phyloP scores from a whole-genome alignment of 2,797 vertebrate genomes.

The Sebastes cheni region DNA sequence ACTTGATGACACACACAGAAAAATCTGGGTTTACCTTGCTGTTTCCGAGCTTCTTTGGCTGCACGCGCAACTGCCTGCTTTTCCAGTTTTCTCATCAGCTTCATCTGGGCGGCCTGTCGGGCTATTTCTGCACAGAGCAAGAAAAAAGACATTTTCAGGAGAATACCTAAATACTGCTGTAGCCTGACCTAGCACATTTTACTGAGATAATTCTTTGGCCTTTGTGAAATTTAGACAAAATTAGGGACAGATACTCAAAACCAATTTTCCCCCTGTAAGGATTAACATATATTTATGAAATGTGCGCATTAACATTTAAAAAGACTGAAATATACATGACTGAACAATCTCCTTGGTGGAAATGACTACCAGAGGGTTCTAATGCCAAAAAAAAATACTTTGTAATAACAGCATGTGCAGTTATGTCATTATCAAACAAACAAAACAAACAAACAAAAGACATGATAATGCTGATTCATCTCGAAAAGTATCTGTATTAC shows the following conservation, averaged over 20 bases:
- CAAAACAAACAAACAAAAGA: background rate
- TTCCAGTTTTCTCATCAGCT: slow-evolving; percentile 97
- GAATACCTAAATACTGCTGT: slow-evolving; percentile 17
- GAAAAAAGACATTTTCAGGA: slow-evolving; percentile 11
- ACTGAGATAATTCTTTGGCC: background rate
- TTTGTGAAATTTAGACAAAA: background rate
- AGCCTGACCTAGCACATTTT: background rate
- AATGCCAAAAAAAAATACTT: background rate
- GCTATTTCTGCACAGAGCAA: slow-evolving; percentile 89
- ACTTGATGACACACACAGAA: background rate
- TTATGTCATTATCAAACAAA: background rate
- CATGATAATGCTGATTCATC: background rate
- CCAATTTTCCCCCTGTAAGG: background rate
- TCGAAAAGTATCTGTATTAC: slow-evolving; percentile 6
- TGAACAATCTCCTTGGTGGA: background rate
- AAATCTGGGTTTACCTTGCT: slow-evolving; percentile 85
- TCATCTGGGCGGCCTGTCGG: slow-evolving; percentile 97
- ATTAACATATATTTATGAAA: background rate
- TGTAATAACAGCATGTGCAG: background rate
- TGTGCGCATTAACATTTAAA: background rate
- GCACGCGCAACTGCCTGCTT: slow-evolving; percentile 96
- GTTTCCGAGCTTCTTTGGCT: slow-evolving; percentile 97
- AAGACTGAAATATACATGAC: background rate
- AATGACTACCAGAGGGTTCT: background rate
- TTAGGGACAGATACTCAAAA: background rate